Base-by-base conservation (phyloP, 2,888 invertebrate species). In the Zonitis immaculata region DNA sequence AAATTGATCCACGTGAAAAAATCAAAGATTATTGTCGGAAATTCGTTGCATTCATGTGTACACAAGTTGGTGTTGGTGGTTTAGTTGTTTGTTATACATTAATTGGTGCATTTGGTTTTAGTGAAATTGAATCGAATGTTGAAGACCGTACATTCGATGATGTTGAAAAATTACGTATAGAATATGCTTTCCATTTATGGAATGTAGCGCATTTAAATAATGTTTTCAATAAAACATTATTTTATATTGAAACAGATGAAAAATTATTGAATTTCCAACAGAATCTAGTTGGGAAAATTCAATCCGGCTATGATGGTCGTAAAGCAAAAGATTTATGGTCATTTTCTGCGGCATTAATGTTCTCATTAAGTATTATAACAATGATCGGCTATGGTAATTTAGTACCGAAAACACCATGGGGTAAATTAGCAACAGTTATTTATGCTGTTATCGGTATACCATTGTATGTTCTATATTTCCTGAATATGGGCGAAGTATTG, bases 341-440 rank as follows among this genome's bases (percentile, higher is more conserved):
- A 0, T 91, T 91, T 66, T 90, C 93, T 0, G 90, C 91, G 0
- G 90, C 93, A 0, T 75, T 93, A 3, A 93, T 93, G 91, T 94
- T 89, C 71, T 91, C 89, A 25, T 75, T 93, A 9, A 91, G 91
- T 20, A 87, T 92, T 6, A 91, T 93, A 68, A 92, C 93, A 4
- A 93, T 93, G 93, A 91, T 93, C 63, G 93, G 93, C 2, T 93
- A 92, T 70, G 93, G 93, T 0, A 91, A 91, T 72, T 82, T 91
- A 74, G 87, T 91, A 9, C 92, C 92, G 0, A 83, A 85, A 63
- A 91, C 91, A 0, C 79, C 84, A 0, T 87, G 87, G 85, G 93
- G 93, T 2, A 92, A 91, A 75, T 84, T 88, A 4, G 83, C 86
- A 7, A 91, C 92, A 0, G 88, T 92, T 25, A 82, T 91, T 8